These are phyloP conservation scores for Troides oblongomaculatus DNA, from an alignment of 2,888 invertebrate genomes.

Conservation along the genomic window DNA sequence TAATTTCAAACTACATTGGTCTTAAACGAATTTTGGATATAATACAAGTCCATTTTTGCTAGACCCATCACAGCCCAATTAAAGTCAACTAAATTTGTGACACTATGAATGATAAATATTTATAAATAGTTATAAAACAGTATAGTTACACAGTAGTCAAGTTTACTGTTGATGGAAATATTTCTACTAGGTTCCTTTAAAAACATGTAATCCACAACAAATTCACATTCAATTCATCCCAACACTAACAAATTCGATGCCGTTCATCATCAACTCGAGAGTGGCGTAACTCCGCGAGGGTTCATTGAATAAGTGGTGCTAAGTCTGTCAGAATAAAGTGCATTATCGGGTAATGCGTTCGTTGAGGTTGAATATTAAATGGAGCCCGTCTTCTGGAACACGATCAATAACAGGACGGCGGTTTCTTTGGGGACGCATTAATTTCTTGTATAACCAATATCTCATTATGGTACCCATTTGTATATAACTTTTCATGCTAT, in stretches of 20 bases:
- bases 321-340: constrained; percentile 8
- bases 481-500: constrained; percentile 25
- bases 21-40: too few species aligned
- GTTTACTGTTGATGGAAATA: too few species aligned
- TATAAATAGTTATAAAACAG: too few species aligned
- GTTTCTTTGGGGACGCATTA: constrained; percentile 42
- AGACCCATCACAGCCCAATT: too few species aligned
- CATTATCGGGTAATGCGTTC: constrained; percentile 3
- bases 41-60: too few species aligned
- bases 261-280: neutral
- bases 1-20: too few species aligned
- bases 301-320: neutral
- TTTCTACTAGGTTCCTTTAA: too few species aligned
- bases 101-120: too few species aligned
- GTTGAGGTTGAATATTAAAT: constrained; percentile 10
- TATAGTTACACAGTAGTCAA: too few species aligned
- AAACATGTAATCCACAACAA: neutral
- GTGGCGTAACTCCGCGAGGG: neutral
- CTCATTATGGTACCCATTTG: constrained; percentile 42
- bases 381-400: constrained; percentile 10
- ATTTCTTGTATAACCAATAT: constrained; percentile 46
- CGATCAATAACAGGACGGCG: constrained; percentile 29
- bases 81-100: too few species aligned
- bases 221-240: constrained; percentile 18
- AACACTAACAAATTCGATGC: constrained; percentile 20